Evolutionary conservation across 2,888 invertebrate genomes (phyloP), one percentile per base, ranked within the genome.

Genomic region (Macrosiphum euphorbiae): DNA sequence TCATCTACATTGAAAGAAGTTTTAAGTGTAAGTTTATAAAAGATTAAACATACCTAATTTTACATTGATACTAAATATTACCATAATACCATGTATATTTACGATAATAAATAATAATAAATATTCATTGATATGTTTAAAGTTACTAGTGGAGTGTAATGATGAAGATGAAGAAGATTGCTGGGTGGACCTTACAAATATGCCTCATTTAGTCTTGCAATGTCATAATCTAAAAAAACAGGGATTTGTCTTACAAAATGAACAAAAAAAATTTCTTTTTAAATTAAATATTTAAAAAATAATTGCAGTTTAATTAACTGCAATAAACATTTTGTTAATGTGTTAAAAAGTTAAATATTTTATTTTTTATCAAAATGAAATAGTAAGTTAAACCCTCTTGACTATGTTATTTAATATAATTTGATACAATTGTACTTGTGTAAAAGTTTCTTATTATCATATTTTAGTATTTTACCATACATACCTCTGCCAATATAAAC

Each of bases 161-260:
- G 90, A 94, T 26, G 55, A 89, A 41, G 41, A 90, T 16, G 89
- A 90, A 11, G 87, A 87, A 28, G 67, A 94, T 90, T 11, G 20
- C 67, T 94, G 94, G 94, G 41, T 94, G 28, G 67, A 94, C 41
- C 41, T 90, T 87, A 67, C 86, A 67, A 52, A 94, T 52, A 87
- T 28, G 67, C 94, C 94, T 86, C 90, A 94, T 61, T 67, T 94
- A 86, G n/a, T 52, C 20, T 3, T 44, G 5, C 50, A 90, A 16
- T 94, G 90, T 90, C 11, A 61, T 8, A 26, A 67, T 26, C 26
- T 94, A 0, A 90, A 87, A 52, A 86, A 85, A 44, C 52, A 86
- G 35, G 94, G 94, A 41, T 94, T 90, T n/a, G 90, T 94, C 87
- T 44, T 94, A n/a, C 94, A 94, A 90, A 86, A 90, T 52, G 67